phyloP scores from a whole-genome alignment of 2,113 vertebrate species.

The Mugil cephalus region DNA sequence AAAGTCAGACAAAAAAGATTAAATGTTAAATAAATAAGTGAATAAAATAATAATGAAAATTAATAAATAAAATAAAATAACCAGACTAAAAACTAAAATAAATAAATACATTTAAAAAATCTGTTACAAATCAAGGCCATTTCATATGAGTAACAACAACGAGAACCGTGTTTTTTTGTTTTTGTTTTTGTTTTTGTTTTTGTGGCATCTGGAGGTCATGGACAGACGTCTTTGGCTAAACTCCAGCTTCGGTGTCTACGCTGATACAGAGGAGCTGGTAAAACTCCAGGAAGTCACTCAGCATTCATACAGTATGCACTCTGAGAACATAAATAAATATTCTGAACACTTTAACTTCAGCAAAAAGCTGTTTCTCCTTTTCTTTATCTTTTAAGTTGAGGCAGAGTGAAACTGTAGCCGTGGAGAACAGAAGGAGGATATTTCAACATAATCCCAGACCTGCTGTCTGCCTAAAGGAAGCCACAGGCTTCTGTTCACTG shows the following conservation, averaged over 20 bases:
- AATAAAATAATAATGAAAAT: too few species aligned
- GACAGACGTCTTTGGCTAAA: conserved; percentile 13
- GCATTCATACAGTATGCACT: not conserved
- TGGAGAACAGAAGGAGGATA: conserved; percentile 34
- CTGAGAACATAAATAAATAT: conserved; percentile 1
- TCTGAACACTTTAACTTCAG: conserved; percentile 15
- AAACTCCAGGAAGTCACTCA: not conserved
- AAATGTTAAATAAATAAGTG: too few species aligned
- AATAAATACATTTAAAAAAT: too few species aligned
- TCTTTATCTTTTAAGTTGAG: not conserved
- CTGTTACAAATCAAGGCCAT: conserved; percentile 37
- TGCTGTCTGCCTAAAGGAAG: conserved; percentile 50
- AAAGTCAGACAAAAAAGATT: too few species aligned
- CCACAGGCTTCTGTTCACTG: conserved; percentile 36
- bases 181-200: too few species aligned
- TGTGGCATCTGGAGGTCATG: not conserved
- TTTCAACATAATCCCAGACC: conserved; percentile 24
- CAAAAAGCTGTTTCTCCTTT: conserved; percentile 24
- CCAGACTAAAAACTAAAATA: too few species aligned
- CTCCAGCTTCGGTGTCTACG: conserved; percentile 14
- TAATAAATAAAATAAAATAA: too few species aligned
- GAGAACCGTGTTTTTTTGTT: not conserved
- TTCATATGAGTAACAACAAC: conserved; percentile 2
- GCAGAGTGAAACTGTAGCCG: not conserved
- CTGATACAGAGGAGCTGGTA: not conserved